Evolutionary conservation across 1,140 invertebrate genomes (phyloP).

Genomic region (Neoseiulus cucumeris): DNA sequence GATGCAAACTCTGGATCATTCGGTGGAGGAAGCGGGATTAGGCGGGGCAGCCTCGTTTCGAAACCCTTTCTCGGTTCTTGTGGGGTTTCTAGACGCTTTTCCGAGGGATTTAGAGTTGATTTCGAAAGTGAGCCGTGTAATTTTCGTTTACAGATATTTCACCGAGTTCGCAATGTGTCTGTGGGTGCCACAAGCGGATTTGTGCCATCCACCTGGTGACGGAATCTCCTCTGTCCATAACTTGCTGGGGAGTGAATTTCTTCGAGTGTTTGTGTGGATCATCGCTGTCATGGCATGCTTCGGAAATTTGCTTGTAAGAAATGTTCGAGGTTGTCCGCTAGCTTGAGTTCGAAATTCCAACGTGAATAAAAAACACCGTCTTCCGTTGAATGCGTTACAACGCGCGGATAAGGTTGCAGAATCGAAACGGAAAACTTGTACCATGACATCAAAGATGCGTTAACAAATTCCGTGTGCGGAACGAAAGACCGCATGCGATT

Average conservation of each 20-base stretch:
- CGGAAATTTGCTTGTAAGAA: slow-evolving; percentile 32
- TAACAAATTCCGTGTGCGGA: no score
- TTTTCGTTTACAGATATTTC: slow-evolving; percentile 36
- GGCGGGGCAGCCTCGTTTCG: slow-evolving; percentile 10
- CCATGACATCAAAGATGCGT: no score
- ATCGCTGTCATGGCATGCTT: slow-evolving; percentile 41
- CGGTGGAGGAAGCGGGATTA: neutral
- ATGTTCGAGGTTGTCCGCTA: no score
- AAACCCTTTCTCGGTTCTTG: slow-evolving; percentile 24
- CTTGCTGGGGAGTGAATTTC: slow-evolving; percentile 37
- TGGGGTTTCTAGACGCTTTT: slow-evolving; percentile 26
- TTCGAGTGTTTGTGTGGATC: slow-evolving; percentile 44
- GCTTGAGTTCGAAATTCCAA: no score
- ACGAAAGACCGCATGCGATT: no score
- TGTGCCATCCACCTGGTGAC: slow-evolving; percentile 43
- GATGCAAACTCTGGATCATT: neutral
- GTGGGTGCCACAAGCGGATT: slow-evolving; percentile 36
- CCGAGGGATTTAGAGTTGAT: neutral
- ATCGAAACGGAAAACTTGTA: no score
- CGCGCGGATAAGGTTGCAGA: no score
- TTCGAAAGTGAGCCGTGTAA: neutral
- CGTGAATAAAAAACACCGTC: no score
- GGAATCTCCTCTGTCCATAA: slow-evolving; percentile 40
- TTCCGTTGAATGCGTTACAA: no score
- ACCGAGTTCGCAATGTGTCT: slow-evolving; percentile 46